A percentile compares a stretch with the other conserved stretches of the same genome.
Evolutionary conservation across 2,888 invertebrate species (phyloP).

Genomic region (Cephus runcator): DNA sequence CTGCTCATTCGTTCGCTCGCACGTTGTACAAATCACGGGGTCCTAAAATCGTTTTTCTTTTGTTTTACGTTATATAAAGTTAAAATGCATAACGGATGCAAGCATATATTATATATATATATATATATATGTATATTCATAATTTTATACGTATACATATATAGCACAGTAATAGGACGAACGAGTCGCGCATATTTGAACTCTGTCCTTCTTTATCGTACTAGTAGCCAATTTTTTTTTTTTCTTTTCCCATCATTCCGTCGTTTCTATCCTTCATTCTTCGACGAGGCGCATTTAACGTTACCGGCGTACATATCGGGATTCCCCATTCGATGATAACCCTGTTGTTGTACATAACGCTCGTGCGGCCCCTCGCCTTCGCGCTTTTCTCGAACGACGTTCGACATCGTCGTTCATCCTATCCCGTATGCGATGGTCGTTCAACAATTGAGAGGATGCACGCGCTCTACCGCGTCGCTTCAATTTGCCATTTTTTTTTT

Average conservation of each 20-base stretch:
- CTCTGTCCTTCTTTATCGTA: neutral
- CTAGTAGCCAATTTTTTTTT: neutral
- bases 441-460: constrained; percentile 17
- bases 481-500: constrained; percentile 40
- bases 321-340: neutral
- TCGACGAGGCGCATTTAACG: too few species aligned
- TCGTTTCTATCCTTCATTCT: neutral
- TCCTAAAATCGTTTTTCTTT: neutral
- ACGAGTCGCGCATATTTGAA: neutral
- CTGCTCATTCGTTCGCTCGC: neutral
- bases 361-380: neutral
- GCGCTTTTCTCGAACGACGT: neutral
- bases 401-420: neutral
- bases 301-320: too few species aligned
- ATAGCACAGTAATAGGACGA: neutral
- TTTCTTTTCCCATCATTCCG: neutral
- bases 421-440: neutral
- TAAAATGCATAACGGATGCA: neutral
- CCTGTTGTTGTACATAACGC: neutral
- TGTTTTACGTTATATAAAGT: neutral
- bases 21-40: neutral
- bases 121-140: neutral
- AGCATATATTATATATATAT: neutral
- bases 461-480: constrained; percentile 27
- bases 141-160: neutral